phyloP scores from a whole-genome alignment of 2,888 invertebrate species.

The Coleophora flavipennella region DNA sequence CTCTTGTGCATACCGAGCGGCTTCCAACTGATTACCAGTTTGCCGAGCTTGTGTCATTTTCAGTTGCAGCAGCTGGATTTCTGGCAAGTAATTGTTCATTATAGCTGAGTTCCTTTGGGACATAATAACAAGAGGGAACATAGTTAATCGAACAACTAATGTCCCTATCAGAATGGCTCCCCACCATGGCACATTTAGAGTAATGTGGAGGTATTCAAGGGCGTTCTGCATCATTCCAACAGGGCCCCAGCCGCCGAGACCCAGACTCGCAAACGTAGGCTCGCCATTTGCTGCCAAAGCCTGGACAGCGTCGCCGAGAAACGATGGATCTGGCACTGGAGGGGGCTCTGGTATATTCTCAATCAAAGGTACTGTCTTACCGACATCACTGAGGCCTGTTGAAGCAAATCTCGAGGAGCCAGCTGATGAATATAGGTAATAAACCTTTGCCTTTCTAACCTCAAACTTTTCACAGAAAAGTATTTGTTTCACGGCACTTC shows the following conservation, averaged over 20 bases:
- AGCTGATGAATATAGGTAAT: slow-evolving; percentile 55
- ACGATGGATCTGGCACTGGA: slow-evolving; percentile 50
- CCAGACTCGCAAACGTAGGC: slow-evolving; percentile 84
- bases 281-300: slow-evolving; percentile 75
- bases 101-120: slow-evolving; percentile 85
- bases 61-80: slow-evolving; percentile 83
- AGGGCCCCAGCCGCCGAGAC: slow-evolving; percentile 88
- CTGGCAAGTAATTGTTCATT: slow-evolving; percentile 90
- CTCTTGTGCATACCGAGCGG: slow-evolving; percentile 82
- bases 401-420: slow-evolving; percentile 51
- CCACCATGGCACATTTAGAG: slow-evolving; percentile 94
- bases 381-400: slow-evolving; percentile 32
- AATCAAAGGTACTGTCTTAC: slow-evolving; percentile 32
- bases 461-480: slow-evolving; percentile 55
- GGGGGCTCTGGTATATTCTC: slow-evolving; percentile 63
- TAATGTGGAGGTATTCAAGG: slow-evolving; percentile 88
- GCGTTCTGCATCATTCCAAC: slow-evolving; percentile 85
- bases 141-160: slow-evolving; percentile 77
- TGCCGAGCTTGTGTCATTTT: slow-evolving; percentile 91
- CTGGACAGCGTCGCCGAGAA: slow-evolving; percentile 39
- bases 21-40: slow-evolving; percentile 85
- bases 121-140: slow-evolving; percentile 90
- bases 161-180: slow-evolving; percentile 88
- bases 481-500: slow-evolving; percentile 44
- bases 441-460: slow-evolving; percentile 61